Conservation (phyloP, 35 echinoderm and acorn worm genomes). For the Apostichopus japonicus region DNA sequence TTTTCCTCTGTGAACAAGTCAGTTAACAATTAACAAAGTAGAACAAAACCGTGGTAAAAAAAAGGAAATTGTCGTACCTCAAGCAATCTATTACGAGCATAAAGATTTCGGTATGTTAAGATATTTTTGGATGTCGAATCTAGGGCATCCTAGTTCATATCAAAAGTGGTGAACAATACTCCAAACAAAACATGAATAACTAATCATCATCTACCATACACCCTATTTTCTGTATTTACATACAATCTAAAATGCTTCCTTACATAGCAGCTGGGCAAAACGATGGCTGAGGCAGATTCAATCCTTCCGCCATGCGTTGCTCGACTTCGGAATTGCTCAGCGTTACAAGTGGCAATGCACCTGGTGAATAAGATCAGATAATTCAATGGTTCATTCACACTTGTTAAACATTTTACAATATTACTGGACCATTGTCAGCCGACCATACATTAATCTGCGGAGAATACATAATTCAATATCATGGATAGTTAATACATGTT, state of each 20-base stretch:
- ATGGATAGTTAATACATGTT: no score
- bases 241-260: background rate
- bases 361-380: background rate
- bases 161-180: background rate
- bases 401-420: no score
- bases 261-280: background rate
- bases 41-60: no score
- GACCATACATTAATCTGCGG: no score
- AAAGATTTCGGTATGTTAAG: constrained; percentile 24
- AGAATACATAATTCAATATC: no score
- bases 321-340: background rate
- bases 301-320: background rate
- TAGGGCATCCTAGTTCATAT: background rate
- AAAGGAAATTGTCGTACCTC: background rate
- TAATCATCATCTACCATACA: background rate
- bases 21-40: no score
- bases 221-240: no score
- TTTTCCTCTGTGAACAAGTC: no score
- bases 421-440: no score
- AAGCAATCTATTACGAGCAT: constrained; percentile 18
- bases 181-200: background rate
- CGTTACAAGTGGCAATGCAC: background rate
- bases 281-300: background rate
- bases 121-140: background rate
- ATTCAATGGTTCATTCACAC: no score